Evolutionary conservation across 2,888 invertebrate genomes (phyloP).

Genomic region (Thecocarcelia acutangulata): DNA sequence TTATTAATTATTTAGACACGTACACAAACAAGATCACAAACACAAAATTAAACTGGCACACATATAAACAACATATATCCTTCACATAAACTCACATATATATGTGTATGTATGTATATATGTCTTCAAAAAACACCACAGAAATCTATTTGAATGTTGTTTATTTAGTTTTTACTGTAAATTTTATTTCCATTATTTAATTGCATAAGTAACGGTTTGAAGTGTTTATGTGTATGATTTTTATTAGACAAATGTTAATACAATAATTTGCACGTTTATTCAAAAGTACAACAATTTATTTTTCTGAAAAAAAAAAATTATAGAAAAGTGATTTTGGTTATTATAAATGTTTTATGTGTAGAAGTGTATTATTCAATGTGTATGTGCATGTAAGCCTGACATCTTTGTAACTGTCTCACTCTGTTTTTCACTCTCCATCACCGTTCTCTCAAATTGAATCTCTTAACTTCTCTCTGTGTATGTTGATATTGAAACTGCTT

Average conservation of each 20-base stretch:
- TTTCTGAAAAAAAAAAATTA: slow-evolving; percentile 10
- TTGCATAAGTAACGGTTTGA: background rate
- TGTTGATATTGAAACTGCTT: no score
- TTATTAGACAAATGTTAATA: slow-evolving; percentile 15
- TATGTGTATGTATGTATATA: slow-evolving; percentile 10
- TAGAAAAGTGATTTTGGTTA: background rate
- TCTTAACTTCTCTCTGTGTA: no score
- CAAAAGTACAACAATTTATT: background rate
- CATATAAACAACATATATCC: slow-evolving; percentile 6
- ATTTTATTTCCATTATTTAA: background rate
- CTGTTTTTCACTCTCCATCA: background rate
- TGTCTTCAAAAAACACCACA: slow-evolving; percentile 2
- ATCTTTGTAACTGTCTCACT: background rate
- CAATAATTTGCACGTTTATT: slow-evolving; percentile 36
- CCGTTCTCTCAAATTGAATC: no score
- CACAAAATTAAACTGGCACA: slow-evolving; percentile 25
- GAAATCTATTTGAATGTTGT: slow-evolving; percentile 23
- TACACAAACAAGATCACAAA: slow-evolving; percentile 20
- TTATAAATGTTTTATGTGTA: slow-evolving; percentile 13
- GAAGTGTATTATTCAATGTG: background rate
- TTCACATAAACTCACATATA: background rate
- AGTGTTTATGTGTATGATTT: slow-evolving; percentile 25
- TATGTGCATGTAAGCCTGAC: background rate
- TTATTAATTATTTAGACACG: background rate
- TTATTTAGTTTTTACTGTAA: slow-evolving; percentile 14